Base-by-base conservation (phyloP, 2,113 vertebrate species). In the Tenebrosternarchus preto region DNA sequence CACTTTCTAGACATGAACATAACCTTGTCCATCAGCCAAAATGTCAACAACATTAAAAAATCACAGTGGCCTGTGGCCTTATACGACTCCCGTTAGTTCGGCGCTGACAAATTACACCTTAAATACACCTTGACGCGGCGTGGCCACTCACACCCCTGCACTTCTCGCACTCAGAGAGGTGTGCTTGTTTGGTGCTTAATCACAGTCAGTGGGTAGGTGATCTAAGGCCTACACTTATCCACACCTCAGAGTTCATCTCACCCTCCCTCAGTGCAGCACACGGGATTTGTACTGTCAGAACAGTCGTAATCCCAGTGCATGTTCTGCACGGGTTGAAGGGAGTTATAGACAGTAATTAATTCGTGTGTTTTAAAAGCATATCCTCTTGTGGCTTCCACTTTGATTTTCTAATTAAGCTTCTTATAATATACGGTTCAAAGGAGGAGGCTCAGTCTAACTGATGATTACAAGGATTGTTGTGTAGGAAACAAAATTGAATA, bases 341-440 rank as follows among this genome's bases (percentile, higher is more conserved):
- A 77, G 69, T 89, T 86, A 81, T 66, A 59, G 70, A 82, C 77
- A 75, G 81, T 90, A 91, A 91, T 92, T 92, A 88, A 87, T 88
- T 90, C 79, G 69, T 79, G 33, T 73, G 55, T 81, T 70, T 50
- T 85, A 88, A 85, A 86, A 82, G 74, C 86, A 66, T 55, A 78
- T 90, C 83, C 91, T 89, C 90, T 80, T 81, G 60, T 36, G 86
- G 88, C 81, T 64, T 87, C 83, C 76, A 80, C 83, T 76, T 11
- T 24, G 75, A 63, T 90, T 89, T 85, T 90, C 88, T 89, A 91
- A 92, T 92, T 90, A 90, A 85, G 85, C 80, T 83, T 60, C 84
- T 87, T 90, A 88, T 69, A 85, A 88, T 87, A 88, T 75, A 66
- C 50, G 82, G 82, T 90, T 88, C 77, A 16, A 87, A 87, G 60